phyloP scores from a whole-genome alignment of 1,140 invertebrate genomes.

The Zaprionus gabonicus region DNA sequence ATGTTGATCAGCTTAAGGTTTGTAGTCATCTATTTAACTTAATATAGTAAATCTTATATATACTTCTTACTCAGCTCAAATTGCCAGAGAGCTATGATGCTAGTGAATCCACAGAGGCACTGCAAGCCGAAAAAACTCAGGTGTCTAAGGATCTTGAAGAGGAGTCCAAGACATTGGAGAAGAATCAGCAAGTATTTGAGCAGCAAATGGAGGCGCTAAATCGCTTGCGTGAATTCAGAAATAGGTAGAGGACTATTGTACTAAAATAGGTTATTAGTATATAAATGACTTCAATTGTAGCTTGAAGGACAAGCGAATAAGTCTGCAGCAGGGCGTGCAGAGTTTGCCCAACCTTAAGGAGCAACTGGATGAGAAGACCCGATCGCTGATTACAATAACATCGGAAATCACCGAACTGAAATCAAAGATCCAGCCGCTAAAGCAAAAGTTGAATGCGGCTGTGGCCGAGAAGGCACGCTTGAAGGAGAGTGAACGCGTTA shows the following conservation, averaged over 20 bases:
- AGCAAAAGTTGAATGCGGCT: constrained; percentile 80
- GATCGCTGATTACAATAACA: constrained; percentile 83
- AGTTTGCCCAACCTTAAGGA: constrained; percentile 80
- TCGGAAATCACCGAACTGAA: constrained; percentile 73
- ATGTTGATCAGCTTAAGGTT: constrained; percentile 71
- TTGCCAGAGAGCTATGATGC: constrained; percentile 64
- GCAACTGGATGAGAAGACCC: constrained; percentile 49
- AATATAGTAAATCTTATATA: not conserved
- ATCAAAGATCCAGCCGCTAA: constrained; percentile 84
- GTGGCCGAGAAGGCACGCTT: constrained; percentile 83
- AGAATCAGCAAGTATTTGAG: constrained; percentile 86
- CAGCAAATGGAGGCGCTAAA: constrained; percentile 83
- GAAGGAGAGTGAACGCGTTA: constrained; percentile 84
- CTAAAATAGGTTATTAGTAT: not conserved
- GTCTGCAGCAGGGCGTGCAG: constrained; percentile 83
- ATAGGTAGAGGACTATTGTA: constrained; percentile 27
- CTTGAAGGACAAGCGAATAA: constrained; percentile 71
- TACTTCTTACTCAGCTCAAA: constrained; percentile 50
- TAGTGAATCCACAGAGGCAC: constrained; percentile 63
- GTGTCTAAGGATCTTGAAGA: constrained; percentile 68
- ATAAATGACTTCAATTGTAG: constrained; percentile 22
- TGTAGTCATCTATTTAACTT: not conserved
- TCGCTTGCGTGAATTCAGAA: constrained; percentile 64
- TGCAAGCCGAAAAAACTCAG: constrained; percentile 71
- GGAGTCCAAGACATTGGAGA: constrained; percentile 82